phyloP scores from a whole-genome alignment of 2,888 invertebrate genomes.

The Drosophila leonis region DNA sequence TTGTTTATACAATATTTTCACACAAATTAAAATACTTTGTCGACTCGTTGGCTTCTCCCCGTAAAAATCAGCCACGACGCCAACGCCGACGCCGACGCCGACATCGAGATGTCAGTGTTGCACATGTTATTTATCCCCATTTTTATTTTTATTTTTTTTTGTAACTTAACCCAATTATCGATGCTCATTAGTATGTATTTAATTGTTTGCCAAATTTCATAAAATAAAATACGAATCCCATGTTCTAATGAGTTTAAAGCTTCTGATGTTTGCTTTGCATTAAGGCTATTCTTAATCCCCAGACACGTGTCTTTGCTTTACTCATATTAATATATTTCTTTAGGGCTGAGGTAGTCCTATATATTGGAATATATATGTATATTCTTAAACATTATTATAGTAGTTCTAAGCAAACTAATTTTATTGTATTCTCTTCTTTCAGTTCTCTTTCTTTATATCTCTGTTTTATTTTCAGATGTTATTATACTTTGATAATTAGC shows the following conservation, averaged over 20 bases:
- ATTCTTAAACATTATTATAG: neutral
- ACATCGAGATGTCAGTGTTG: constrained; percentile 22
- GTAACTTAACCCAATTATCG: constrained; percentile 79
- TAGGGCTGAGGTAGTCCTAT: neutral
- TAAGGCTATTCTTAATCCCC: constrained; percentile 31
- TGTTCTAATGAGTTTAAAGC: constrained; percentile 57
- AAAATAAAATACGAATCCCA: constrained; percentile 39
- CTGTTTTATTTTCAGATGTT: neutral
- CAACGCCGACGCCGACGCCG: constrained; percentile 20
- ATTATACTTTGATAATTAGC: constrained; percentile 4
- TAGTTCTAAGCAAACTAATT: neutral
- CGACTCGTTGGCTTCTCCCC: constrained; percentile 58
- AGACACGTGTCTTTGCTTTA: constrained; percentile 30
- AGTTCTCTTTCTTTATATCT: neutral
- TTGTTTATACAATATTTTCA: constrained; percentile 79
- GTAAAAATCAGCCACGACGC: constrained; percentile 47
- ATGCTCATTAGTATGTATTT: constrained; percentile 80
- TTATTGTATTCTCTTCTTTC: neutral
- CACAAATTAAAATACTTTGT: constrained; percentile 80
- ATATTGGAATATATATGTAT: neutral
- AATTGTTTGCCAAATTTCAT: constrained; percentile 71
- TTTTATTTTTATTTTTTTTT: constrained; percentile 32
- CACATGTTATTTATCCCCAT: constrained; percentile 20
- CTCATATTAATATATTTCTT: neutral
- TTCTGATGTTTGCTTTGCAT: constrained; percentile 39